Evolutionary conservation across 2,797 vertebrate species (phyloP).

Genomic region (Labroides dimidiatus): DNA sequence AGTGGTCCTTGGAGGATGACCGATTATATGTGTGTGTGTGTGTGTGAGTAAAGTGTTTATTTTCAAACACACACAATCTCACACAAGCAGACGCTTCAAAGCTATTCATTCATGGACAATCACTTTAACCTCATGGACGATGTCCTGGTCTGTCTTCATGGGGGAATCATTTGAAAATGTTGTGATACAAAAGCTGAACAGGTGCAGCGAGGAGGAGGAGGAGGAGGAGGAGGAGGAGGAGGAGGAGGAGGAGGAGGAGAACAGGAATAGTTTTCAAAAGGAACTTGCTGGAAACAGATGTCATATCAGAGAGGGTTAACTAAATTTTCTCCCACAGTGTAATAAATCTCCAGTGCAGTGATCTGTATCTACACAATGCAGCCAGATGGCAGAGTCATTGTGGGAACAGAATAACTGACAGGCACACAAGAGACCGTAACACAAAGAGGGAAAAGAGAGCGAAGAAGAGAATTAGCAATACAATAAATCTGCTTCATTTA

Average conservation of each 20-base stretch:
- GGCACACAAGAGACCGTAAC: conserved; percentile 46
- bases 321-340: conserved; percentile 42
- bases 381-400: conserved; percentile 56
- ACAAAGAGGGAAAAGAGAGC: conserved; percentile 13
- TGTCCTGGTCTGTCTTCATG: conserved; percentile 42
- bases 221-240: too few relatives aligned
- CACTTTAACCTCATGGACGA: conserved; percentile 47
- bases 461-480: background rate
- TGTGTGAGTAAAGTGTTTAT: conserved; percentile 6
- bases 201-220: too few relatives aligned
- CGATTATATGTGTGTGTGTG: conserved; percentile 13
- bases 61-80: conserved; percentile 19
- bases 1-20: conserved; percentile 33
- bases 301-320: conserved; percentile 50
- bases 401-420: conserved; percentile 61
- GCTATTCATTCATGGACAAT: conserved; percentile 59
- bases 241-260: conserved; percentile 21
- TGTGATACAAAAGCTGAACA: conserved; percentile 69
- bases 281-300: conserved; percentile 50
- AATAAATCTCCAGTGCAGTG: conserved; percentile 43
- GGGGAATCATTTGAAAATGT: conserved; percentile 62
- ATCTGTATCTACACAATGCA: conserved; percentile 57
- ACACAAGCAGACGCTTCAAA: conserved; percentile 23
- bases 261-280: conserved; percentile 55
- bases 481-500: background rate